Base-by-base conservation (phyloP, 1,140 invertebrate genomes). In the Thaumatotibia leucotreta region DNA sequence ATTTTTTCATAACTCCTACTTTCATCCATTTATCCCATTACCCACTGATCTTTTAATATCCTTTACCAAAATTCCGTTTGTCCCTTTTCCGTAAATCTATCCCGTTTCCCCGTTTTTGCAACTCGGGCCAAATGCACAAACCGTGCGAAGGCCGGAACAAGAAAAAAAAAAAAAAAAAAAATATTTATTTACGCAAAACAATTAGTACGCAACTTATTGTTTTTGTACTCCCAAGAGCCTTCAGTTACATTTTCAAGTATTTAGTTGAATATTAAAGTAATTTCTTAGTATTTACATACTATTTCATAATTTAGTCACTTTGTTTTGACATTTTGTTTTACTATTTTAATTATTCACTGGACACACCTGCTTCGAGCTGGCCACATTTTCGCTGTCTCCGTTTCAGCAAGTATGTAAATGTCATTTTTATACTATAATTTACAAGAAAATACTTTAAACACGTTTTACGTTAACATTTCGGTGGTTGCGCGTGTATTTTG, bases 331-430 rank as follows among this genome's bases (percentile, higher is more conserved):
- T 65, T 68, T 63, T 63, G 32, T 70, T 67, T 64, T 68, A 35
- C 49, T 64, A 61, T 65, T 72, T 63, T 67, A 75, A 77, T 78
- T 85, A 85, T 79, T 84, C 79, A 61, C 67, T 70, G 74, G 77
- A 67, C 72, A 83, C 73, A 75, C 72, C 76, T 74, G 70, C 69
- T 20, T 52, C 77, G 66, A 80, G 84, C 84, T 89, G 82, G 83
- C 75, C 77, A 90, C 88, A 90, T 85, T 87, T 79, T 84, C 76
- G 82, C 86, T 87, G 86, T 88, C 88, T 87, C 77, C 76, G 71
- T 74, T 81, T 88, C 80, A 88, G 86, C 83, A 86, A 90, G 87
- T 90, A 90, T 90, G 87, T 90, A 87, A 91, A 89, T 89, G 88
- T 91, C 88, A 91, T 81, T 87, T 89, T 88, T 83, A 78, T 82